Evolutionary conservation across 2,888 invertebrate genomes (phyloP).

Genomic region (Laothoe populi): DNA sequence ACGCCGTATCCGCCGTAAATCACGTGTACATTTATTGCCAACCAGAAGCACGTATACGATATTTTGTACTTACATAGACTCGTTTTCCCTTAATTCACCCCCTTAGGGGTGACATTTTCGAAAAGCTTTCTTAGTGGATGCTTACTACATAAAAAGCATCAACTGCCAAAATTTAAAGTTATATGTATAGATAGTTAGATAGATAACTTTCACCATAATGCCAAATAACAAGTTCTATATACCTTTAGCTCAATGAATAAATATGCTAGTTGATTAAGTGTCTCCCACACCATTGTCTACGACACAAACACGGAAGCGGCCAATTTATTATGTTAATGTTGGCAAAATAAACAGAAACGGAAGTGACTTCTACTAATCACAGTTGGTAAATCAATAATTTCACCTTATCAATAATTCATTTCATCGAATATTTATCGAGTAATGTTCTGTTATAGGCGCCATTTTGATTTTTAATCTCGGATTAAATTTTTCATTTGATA

Average conservation of each 20-base stretch:
- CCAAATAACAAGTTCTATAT: background rate
- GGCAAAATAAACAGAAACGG: constrained; percentile 22
- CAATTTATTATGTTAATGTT: constrained; percentile 27
- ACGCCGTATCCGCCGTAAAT: no score
- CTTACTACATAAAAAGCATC: no score
- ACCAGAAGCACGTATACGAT: no score
- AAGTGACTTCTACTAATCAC: constrained; percentile 23
- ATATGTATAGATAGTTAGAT: no score
- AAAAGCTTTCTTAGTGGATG: no score
- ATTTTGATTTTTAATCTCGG: background rate
- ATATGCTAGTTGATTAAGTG: constrained; percentile 4
- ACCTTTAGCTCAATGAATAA: constrained; percentile 2
- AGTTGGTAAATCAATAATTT: constrained; percentile 24
- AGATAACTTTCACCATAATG: no score
- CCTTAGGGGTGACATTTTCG: no score
- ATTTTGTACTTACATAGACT: no score
- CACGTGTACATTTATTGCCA: no score
- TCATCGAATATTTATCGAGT: constrained; percentile 14
- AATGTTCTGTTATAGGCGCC: background rate
- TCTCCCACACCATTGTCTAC: background rate
- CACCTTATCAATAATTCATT: constrained; percentile 25
- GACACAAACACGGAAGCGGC: constrained; percentile 3
- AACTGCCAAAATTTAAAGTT: no score
- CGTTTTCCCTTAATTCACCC: no score
- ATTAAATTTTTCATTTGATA: background rate